These are phyloP conservation scores for Eupsittula cactorum DNA, from an alignment of 2,113 vertebrate genomes.

Conservation along the genomic window DNA sequence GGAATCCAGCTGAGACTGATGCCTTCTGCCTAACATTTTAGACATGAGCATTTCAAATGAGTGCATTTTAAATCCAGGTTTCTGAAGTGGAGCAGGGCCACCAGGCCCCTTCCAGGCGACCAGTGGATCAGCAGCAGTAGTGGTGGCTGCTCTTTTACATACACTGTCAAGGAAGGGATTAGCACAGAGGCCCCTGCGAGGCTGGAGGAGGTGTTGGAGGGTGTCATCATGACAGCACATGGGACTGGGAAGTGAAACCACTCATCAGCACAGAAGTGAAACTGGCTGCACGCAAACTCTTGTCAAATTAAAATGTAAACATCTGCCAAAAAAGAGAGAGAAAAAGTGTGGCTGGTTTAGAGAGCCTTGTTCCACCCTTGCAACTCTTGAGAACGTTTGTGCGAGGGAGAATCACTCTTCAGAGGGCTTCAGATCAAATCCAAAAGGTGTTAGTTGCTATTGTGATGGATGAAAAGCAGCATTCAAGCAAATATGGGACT, in stretches of 20 bases:
- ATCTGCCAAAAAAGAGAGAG: not conserved
- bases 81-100: not conserved
- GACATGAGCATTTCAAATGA: not conserved
- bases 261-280: constrained; percentile 49
- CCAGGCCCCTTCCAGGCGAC: not conserved
- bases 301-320: constrained; percentile 4
- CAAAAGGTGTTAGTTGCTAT: not conserved
- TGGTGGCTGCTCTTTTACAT: not conserved
- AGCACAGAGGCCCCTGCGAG: not conserved
- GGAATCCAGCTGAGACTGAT: not conserved
- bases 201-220: not conserved
- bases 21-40: accelerated
- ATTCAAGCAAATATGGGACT: not conserved
- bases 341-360: not conserved
- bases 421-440: not conserved
- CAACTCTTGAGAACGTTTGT: not conserved
- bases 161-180: not conserved
- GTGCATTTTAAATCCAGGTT: not conserved
- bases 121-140: not conserved
- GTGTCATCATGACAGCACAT: not conserved
- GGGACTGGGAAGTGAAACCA: constrained; percentile 49
- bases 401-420: not conserved
- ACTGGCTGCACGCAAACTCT: not conserved
- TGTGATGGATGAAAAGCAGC: not conserved
- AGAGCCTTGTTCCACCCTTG: not conserved